phyloP scores from a whole-genome alignment of 2,888 invertebrate genomes.

The Scaptodrosophila latifasciaeformis region DNA sequence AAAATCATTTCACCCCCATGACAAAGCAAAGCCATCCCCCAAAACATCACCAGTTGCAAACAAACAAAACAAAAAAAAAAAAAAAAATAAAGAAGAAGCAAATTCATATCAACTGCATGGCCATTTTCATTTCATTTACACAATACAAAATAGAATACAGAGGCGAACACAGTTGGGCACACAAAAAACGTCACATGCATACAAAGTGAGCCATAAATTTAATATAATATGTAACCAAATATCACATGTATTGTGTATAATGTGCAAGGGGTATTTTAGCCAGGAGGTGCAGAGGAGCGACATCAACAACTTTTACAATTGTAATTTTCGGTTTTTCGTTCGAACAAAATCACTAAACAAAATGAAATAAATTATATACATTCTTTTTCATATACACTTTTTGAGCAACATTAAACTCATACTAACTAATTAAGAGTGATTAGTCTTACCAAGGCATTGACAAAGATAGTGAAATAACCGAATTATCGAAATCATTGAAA shows the following conservation, averaged over 20 bases:
- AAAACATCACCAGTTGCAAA: too few relatives aligned
- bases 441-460: too few relatives aligned
- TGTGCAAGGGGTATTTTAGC: too few relatives aligned
- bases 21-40: conserved; percentile 24
- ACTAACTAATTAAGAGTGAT: too few relatives aligned
- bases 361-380: too few relatives aligned
- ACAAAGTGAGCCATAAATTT: conserved; percentile 42
- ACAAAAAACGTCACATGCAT: conserved; percentile 33
- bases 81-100: conserved; percentile 7
- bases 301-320: conserved; percentile 30
- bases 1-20: conserved; percentile 24
- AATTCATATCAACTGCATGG: conserved; percentile 18
- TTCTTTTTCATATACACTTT: too few relatives aligned
- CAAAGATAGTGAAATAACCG: too few relatives aligned
- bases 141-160: neutral
- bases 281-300: neutral
- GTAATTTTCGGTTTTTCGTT: conserved; percentile 26
- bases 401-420: too few relatives aligned
- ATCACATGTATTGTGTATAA: too few relatives aligned
- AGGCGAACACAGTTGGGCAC: neutral
- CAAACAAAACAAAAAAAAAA: neutral
- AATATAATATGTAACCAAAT: conserved; percentile 21
- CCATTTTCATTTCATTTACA: conserved; percentile 27
- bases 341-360: conserved; percentile 26
- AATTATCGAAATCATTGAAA: too few relatives aligned